Base-by-base conservation (phyloP, 2,113 vertebrate genomes). In the Hiodon tergisus region DNA sequence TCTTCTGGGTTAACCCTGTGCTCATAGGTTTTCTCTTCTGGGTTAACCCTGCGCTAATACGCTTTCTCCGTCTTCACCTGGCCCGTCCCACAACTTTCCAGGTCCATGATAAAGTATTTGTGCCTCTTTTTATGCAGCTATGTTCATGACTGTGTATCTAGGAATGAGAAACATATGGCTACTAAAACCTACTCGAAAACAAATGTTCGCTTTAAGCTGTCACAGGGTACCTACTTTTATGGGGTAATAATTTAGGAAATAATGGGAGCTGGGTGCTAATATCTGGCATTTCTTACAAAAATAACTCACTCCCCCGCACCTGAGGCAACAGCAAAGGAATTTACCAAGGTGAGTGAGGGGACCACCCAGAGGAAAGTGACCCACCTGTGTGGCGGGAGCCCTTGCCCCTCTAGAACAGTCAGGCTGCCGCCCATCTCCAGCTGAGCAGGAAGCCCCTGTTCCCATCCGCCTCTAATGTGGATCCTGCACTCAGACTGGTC, bases 181-280 rank as follows among this genome's bases (percentile, higher is more conserved):
- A n/a, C 78, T 79, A 78, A 84, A 81, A 63, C 62, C 11, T 77
- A 79, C 82, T 72, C 71, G 72, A 82, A 82, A 84, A 85, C 82
- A 84, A 85, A 80, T 85, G 82, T 81, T 81, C 81, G 48, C 81
- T 80, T 83, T 80, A 78, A 83, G 81, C 81, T 80, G 82, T 85
- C 82, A 72, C 76, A 76, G 78, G 82, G 79, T 81, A 79, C 84
- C 79, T 80, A 73, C 73, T 78, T 85, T 85, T 84, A 85, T 81
- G 67, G 80, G 82, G 81, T 81, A 85, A 84, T 85, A 84, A 84
- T 85, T 84, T 80, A 83, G 72, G 70, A 76, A 81, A 85, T 83
- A 84, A 83, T 81, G 70, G 79, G 84, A 79, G 78, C 81, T 84
- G 78, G 81, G 84, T 81, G 77, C 82, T 85, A 83, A 85, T 85